Evolutionary conservation across 2,888 invertebrate genomes (phyloP).

Genomic region (Ophion ellenae): DNA sequence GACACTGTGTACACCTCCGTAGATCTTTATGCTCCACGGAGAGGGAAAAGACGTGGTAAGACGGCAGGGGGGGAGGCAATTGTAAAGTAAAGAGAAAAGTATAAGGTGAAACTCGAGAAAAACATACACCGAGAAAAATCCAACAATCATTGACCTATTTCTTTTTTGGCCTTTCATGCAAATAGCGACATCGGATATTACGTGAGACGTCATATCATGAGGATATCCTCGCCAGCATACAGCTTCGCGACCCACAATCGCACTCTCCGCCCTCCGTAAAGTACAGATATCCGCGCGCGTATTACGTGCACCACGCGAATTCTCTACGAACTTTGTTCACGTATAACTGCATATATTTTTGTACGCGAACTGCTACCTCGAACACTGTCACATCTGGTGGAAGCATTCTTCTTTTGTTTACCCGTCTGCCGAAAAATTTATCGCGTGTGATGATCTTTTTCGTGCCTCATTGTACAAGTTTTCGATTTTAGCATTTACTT

Average conservation of each 20-base stretch:
- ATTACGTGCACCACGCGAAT: conserved; percentile 10
- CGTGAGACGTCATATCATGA: conserved; percentile 27
- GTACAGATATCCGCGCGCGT: neutral
- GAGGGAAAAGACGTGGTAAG: neutral
- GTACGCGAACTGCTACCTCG: neutral
- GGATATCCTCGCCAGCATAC: conserved; percentile 9
- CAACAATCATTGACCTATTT: conserved; percentile 62
- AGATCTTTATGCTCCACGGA: conserved; percentile 14
- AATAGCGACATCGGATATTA: conserved; percentile 27
- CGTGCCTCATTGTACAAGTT: neutral
- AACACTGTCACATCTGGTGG: neutral
- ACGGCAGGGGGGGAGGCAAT: neutral
- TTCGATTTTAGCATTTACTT: neutral
- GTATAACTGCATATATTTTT: neutral
- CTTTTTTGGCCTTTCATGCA: conserved; percentile 25
- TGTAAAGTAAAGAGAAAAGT: conserved; percentile 17
- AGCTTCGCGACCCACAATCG: neutral
- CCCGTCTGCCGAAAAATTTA: neutral
- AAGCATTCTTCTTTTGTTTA: neutral
- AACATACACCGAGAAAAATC: conserved; percentile 46
- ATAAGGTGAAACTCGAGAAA: neutral
- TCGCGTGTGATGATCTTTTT: too few relatives aligned
- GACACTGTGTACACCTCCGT: conserved; percentile 40
- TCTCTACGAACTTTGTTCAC: conserved; percentile 9
- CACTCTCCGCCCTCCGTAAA: neutral